Evolutionary conservation across 1,140 invertebrate species (phyloP).

Genomic region (Psix sp.): DNA sequence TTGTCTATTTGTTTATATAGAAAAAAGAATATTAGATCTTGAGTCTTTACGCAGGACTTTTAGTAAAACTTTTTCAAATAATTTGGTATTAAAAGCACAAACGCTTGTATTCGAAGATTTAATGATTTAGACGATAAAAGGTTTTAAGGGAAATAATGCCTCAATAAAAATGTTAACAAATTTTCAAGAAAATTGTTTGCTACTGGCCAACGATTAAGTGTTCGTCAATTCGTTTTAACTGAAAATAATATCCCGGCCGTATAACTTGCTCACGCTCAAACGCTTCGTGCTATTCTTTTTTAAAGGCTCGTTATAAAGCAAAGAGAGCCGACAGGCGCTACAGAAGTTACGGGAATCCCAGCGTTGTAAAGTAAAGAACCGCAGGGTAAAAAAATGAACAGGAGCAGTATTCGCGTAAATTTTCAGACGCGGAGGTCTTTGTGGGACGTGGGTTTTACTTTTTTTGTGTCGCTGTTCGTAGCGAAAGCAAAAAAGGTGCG

Average conservation of each 20-base stretch:
- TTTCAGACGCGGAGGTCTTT: slow-evolving; percentile 53
- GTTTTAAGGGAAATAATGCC: neutral
- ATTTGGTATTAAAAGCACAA: no score
- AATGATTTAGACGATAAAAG: no score
- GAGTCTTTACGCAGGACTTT: no score
- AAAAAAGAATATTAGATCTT: no score
- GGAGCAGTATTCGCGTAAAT: slow-evolving; percentile 56
- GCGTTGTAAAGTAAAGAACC: slow-evolving; percentile 48
- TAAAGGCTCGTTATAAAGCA: slow-evolving; percentile 52
- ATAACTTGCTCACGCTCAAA: slow-evolving; percentile 30
- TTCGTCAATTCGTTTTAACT: slow-evolving; percentile 35
- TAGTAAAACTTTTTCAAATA: no score
- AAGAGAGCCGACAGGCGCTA: slow-evolving; percentile 35
- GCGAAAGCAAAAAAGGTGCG: slow-evolving; percentile 49
- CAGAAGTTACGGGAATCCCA: slow-evolving; percentile 52
- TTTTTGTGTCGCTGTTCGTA: slow-evolving; percentile 38
- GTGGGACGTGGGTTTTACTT: slow-evolving; percentile 28
- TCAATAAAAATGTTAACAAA: neutral
- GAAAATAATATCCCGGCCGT: slow-evolving; percentile 21
- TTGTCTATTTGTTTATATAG: no score
- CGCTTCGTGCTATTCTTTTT: slow-evolving; percentile 37
- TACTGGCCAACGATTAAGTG: slow-evolving; percentile 17
- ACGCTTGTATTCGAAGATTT: no score
- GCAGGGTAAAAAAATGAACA: slow-evolving; percentile 33
- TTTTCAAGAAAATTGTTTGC: slow-evolving; percentile 13